phyloP scores from a whole-genome alignment of 2,113 vertebrate species.

The Daboia siamensis region DNA sequence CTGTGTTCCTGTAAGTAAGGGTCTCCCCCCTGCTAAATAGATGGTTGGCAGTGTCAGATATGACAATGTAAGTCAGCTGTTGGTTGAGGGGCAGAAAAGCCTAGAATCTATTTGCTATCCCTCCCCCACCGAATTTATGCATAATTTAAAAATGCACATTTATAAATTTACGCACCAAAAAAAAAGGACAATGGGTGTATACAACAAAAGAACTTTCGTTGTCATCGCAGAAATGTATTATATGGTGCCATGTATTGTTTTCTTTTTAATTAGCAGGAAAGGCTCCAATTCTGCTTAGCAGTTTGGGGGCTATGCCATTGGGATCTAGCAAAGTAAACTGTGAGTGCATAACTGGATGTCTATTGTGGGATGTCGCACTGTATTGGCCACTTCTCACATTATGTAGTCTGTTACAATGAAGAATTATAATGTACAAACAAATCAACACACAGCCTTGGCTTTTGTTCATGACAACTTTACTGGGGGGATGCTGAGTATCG shows the following conservation, averaged over 20 bases:
- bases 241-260: neutral
- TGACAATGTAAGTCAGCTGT: neutral
- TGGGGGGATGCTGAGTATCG: neutral
- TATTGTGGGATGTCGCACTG: neutral
- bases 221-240: rapidly evolving
- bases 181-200: neutral
- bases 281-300: neutral
- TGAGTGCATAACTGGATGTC: neutral
- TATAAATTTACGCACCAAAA: neutral
- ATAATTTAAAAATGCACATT: neutral
- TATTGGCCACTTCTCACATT: neutral
- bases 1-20: neutral
- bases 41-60: neutral
- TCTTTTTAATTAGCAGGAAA: neutral
- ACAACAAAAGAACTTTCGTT: neutral
- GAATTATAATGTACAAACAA: neutral
- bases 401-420: neutral
- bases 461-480: neutral
- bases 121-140: neutral
- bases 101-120: neutral
- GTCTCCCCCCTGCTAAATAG: neutral
- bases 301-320: neutral
- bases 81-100: neutral
- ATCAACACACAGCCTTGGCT: rapidly evolving
- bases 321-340: neutral